phyloP scores from a whole-genome alignment of 2,113 vertebrate genomes.

The Physeter macrocephalus region DNA sequence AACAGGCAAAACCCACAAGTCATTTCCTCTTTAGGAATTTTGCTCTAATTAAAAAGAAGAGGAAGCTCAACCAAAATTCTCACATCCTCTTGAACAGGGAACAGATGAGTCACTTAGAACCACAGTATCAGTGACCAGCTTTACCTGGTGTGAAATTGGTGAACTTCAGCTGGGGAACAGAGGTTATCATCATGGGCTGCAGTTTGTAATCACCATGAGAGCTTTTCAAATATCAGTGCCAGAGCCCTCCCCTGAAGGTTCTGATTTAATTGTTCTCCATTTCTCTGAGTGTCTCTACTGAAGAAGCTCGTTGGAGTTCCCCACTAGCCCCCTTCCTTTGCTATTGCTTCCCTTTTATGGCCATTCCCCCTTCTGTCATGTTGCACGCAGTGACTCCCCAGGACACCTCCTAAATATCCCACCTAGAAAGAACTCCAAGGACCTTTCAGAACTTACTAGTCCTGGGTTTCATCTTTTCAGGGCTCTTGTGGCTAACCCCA shows the following conservation, averaged over 20 bases:
- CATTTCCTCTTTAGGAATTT: slow-evolving; percentile 42
- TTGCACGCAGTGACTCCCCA: background rate
- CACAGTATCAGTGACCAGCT: background rate
- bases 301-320: background rate
- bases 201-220: background rate
- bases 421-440: background rate
- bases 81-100: background rate
- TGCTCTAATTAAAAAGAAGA: slow-evolving; percentile 22
- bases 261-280: background rate
- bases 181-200: background rate
- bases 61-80: background rate
- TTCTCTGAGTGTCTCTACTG: background rate
- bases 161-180: background rate
- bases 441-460: background rate
- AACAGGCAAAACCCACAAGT: background rate
- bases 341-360: background rate
- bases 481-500: background rate
- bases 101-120: background rate
- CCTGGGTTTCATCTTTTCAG: slow-evolving; percentile 1
- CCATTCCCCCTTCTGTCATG: background rate
- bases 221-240: background rate
- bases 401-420: background rate
- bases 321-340: background rate
- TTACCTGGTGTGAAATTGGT: background rate
- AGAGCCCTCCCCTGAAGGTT: background rate